A percentile compares a stretch with the other conserved stretches of the same genome.
phyloP scores from a whole-genome alignment of 2,113 vertebrate species.

The Mohoua ochrocephala region DNA sequence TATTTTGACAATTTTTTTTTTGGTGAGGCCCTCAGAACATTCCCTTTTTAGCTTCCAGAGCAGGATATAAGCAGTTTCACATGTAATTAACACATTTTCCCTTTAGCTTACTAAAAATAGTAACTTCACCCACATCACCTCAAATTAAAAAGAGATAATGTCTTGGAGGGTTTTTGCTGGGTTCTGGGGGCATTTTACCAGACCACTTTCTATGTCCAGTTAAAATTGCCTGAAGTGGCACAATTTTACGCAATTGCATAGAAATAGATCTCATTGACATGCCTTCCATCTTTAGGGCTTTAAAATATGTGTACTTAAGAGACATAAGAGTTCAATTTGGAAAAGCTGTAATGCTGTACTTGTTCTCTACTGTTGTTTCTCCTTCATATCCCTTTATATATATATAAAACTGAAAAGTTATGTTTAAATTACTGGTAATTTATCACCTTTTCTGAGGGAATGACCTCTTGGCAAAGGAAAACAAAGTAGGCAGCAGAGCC shows the following conservation, averaged over 20 bases:
- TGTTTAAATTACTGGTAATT: background rate
- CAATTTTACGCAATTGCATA: background rate
- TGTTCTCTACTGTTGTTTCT: background rate
- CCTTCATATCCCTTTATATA: background rate
- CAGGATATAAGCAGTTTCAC: background rate
- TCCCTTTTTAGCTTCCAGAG: background rate
- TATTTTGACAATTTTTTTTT: background rate
- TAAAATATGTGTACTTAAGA: background rate
- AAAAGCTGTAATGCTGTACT: background rate
- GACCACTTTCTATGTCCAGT: background rate
- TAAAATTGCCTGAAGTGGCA: background rate
- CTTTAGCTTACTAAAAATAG: background rate
- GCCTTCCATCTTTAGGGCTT: background rate
- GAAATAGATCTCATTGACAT: background rate
- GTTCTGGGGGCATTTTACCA: background rate
- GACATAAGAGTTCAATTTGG: background rate
- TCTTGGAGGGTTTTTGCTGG: background rate
- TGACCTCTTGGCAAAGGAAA: background rate
- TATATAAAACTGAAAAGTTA: background rate
- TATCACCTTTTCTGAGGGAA: background rate
- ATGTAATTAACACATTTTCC: background rate
- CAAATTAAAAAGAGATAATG: background rate
- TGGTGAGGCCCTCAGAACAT: background rate
- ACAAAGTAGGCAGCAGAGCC: background rate
- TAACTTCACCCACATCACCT: too few species aligned